phyloP scores from a whole-genome alignment of 2,113 vertebrate genomes.

The Macquaria ambigua region DNA sequence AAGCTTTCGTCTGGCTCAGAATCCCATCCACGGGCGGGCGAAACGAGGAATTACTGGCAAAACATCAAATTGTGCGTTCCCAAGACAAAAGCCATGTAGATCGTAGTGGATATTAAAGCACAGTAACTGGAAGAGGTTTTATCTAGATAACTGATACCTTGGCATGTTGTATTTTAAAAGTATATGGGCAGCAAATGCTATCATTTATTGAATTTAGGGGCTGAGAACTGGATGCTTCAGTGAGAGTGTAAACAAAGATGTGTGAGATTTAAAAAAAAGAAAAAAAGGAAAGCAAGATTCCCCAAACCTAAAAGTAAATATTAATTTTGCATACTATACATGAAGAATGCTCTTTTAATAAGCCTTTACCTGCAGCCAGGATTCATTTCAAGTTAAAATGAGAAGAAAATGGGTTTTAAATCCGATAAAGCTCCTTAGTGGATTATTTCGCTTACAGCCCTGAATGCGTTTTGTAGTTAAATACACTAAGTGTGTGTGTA shows the following conservation, averaged over 20 bases:
- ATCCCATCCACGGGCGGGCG: not conserved
- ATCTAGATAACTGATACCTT: conserved; percentile 6
- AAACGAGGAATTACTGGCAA: conserved; percentile 3
- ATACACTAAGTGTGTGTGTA: not conserved
- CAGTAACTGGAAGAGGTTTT: not conserved
- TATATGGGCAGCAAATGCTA: not conserved
- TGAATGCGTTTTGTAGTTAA: not conserved
- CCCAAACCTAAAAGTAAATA: not conserved
- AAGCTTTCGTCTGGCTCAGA: conserved; percentile 22
- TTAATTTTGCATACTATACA: too few species aligned
- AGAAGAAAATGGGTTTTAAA: not conserved
- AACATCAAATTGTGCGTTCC: conserved; percentile 32
- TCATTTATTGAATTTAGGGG: conserved; percentile 2
- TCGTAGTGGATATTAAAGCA: conserved; percentile 23
- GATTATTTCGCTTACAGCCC: not conserved
- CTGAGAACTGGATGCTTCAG: not conserved
- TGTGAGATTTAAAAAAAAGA: not conserved
- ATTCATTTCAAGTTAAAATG: not conserved
- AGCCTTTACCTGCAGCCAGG: not conserved
- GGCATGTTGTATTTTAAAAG: not conserved
- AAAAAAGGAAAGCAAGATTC: not conserved
- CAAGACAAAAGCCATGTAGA: conserved; percentile 9
- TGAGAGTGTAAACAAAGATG: not conserved
- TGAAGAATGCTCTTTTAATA: not conserved
- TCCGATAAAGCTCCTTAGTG: not conserved